A percentile compares a stretch with the other conserved stretches of the same genome.
These are phyloP conservation scores for Automeris io DNA, from an alignment of 2,888 invertebrate species.

Conservation along the genomic window DNA sequence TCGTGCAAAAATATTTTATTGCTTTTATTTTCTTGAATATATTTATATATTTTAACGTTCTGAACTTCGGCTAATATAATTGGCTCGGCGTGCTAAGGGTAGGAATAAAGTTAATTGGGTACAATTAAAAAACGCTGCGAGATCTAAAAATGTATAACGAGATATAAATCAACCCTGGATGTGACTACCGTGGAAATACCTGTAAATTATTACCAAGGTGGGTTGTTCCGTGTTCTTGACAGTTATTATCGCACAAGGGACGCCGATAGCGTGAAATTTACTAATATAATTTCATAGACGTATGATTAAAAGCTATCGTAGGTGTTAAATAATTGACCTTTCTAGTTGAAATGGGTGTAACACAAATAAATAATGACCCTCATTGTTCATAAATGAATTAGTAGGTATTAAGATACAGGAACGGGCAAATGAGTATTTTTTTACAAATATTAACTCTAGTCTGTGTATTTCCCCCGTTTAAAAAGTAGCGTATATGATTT, in stretches of 20 bases:
- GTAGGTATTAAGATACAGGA: no score
- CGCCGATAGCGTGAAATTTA: not conserved
- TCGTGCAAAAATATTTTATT: conserved; percentile 26
- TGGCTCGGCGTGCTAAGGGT: conserved; percentile 41
- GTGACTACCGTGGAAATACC: conserved; percentile 14
- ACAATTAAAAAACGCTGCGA: conserved; percentile 55
- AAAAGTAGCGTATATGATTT: no score
- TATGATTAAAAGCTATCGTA: not conserved
- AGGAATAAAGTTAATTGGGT: conserved; percentile 56
- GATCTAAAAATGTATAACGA: conserved; percentile 39
- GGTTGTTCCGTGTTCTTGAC: not conserved
- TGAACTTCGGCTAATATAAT: conserved; percentile 42
- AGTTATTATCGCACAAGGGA: not conserved
- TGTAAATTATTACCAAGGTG: not conserved
- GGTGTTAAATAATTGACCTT: not conserved
- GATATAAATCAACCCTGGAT: conserved; percentile 29
- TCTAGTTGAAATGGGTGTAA: no score
- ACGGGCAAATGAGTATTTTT: no score
- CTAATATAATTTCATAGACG: not conserved
- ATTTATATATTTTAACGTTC: conserved; percentile 25
- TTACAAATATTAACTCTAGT: no score
- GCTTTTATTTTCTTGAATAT: conserved; percentile 30
- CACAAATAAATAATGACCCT: no score
- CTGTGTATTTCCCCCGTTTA: no score
- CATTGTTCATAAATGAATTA: no score